Percentiles rank a stretch among this genome's conserved stretches.
phyloP scores from a whole-genome alignment of 2,113 vertebrate species.

The Mungos mungo region DNA sequence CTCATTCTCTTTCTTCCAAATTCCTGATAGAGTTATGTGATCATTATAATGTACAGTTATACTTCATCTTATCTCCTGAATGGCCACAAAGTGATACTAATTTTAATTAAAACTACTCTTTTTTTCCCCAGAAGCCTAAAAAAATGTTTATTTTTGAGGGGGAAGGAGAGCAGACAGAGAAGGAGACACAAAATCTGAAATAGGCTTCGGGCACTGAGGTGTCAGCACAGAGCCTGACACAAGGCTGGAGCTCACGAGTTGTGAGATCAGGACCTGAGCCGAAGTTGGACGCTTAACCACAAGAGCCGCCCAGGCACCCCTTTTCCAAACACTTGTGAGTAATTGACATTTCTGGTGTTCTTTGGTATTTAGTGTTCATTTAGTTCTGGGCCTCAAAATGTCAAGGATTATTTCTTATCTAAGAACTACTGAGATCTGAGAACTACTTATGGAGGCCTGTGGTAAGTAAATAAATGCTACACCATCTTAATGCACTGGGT shows the following conservation, averaged over 20 bases:
- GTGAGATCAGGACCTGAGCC: no score
- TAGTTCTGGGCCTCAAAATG: background rate
- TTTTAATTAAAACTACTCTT: background rate
- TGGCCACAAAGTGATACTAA: background rate
- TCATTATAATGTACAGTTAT: background rate
- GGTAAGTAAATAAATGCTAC: background rate
- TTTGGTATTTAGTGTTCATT: background rate
- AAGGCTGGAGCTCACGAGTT: no score
- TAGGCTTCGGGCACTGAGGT: no score
- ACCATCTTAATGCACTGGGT: background rate
- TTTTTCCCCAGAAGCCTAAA: background rate
- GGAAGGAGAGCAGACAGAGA: no score
- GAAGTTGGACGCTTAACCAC: fast-evolving
- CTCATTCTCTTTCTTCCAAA: background rate
- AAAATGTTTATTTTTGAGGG: no score
- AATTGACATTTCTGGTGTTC: background rate
- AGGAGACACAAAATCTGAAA: no score
- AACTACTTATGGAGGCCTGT: background rate
- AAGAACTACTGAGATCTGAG: background rate
- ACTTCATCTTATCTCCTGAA: background rate
- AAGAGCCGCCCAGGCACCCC: no score
- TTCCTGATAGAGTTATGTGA: background rate
- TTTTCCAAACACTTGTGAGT: background rate
- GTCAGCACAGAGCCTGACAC: no score
- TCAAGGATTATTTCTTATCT: constrained; percentile 1